Conservation (phyloP, 2,113 vertebrate species). For the Alexandromys fortis region DNA sequence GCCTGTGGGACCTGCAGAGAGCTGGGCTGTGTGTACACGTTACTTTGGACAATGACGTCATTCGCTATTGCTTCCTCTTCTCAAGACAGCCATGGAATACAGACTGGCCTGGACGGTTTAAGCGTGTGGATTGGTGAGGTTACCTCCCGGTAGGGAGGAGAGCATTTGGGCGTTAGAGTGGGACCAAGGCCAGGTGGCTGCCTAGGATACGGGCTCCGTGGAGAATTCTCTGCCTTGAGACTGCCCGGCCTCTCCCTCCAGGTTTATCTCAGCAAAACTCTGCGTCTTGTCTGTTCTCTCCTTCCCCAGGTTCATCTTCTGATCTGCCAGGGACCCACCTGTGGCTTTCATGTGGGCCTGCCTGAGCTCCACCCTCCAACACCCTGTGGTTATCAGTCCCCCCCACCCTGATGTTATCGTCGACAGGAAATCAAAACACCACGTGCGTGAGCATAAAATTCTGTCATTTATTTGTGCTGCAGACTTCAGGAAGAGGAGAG, state of each 20-base stretch:
- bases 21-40: neutral
- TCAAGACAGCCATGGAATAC: neutral
- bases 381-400: neutral
- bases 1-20: neutral
- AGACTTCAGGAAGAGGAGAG: slow-evolving; percentile 68
- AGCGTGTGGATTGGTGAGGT: neutral
- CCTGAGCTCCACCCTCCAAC: neutral
- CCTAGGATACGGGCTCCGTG: neutral
- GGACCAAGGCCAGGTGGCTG: neutral
- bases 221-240: neutral
- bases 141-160: neutral
- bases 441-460: slow-evolving; percentile 68
- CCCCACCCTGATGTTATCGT: slow-evolving; percentile 58
- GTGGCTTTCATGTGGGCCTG: neutral
- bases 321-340: neutral
- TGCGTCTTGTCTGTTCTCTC: neutral
- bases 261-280: neutral
- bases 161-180: neutral
- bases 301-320: neutral
- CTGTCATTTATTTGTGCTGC: slow-evolving; percentile 74
- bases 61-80: neutral
- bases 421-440: slow-evolving; percentile 75
- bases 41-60: neutral
- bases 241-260: rapidly evolving
- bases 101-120: neutral